Conservation (phyloP, 2,113 vertebrate genomes). For the Toxotes chatareus region DNA sequence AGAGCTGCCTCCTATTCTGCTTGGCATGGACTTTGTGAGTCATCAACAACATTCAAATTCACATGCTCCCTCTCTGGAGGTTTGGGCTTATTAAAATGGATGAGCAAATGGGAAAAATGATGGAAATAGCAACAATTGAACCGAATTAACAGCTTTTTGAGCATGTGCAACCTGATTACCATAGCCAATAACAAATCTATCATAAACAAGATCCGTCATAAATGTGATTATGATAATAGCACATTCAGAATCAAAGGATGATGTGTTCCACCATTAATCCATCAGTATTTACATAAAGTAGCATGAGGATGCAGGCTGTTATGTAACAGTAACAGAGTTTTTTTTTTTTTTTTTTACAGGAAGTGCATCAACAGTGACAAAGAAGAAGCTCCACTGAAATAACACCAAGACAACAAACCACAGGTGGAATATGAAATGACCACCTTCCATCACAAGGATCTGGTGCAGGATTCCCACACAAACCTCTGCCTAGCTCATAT, state of each 20-base stretch:
- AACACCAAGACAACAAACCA: not conserved
- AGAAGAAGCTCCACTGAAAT: slow-evolving; percentile 14
- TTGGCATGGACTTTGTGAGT: slow-evolving; percentile 74
- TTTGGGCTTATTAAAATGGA: slow-evolving; percentile 67
- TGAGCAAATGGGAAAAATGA: slow-evolving; percentile 47
- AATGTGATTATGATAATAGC: not conserved
- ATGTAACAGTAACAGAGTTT: not conserved
- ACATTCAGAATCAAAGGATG: slow-evolving; percentile 14
- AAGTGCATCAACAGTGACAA: not conserved
- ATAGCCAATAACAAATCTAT: not conserved
- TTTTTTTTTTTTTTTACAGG: not conserved
- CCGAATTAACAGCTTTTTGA: not conserved
- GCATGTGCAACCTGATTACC: slow-evolving; percentile 5
- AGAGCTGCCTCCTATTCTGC: slow-evolving; percentile 68
- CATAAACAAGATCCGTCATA: not conserved
- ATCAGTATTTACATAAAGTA: slow-evolving; percentile 13
- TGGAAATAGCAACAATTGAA: slow-evolving; percentile 37
- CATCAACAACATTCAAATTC: slow-evolving; percentile 77
- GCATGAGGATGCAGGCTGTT: slow-evolving; percentile 9
- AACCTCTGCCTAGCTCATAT: slow-evolving; percentile 9
- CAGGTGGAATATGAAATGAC: slow-evolving; percentile 8
- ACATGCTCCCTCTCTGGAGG: slow-evolving; percentile 59
- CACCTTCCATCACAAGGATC: slow-evolving; percentile 13
- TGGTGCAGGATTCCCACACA: not conserved
- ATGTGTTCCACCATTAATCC: slow-evolving; percentile 1